Evolutionary conservation across 2,888 invertebrate genomes (phyloP), one percentile per base, ranked within the genome.

Genomic region (Rhabditoides inermis): DNA sequence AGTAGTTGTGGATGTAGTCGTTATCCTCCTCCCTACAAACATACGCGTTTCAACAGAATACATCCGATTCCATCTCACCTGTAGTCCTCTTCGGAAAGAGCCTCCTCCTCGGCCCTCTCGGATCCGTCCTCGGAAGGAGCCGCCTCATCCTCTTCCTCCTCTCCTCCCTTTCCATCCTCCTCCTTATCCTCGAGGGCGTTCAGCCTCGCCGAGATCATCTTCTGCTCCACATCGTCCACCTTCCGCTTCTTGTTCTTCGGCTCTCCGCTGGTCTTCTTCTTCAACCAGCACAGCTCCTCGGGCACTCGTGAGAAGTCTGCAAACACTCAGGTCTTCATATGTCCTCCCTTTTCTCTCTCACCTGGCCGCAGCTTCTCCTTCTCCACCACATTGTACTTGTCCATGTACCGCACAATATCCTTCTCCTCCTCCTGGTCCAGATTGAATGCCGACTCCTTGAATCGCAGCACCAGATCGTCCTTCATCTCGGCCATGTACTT

Each of bases 21-120:
- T 74, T 75, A 45, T 71, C 73, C 48, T 73, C 74, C 53, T 71
- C 70, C 30, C 56, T n/a, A n/a, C n/a, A n/a, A n/a, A n/a, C n/a
- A n/a, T n/a, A n/a, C n/a, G n/a, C n/a, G n/a, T n/a, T n/a, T n/a
- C n/a, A n/a, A n/a, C n/a, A n/a, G n/a, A n/a, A n/a, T n/a, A n/a
- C n/a, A n/a, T n/a, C n/a, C n/a, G n/a, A n/a, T n/a, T n/a, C n/a
- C n/a, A n/a, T n/a, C n/a, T n/a, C n/a, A n/a, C n/a, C n/a, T 56
- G 42, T 70, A 63, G 37, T 73, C 73, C 18, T 73, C 71, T 41
- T 73, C 72, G 5, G 72, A 71, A 25, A 62, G 12, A 15, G 51
- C 49, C 18, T 55, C 58, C 2, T 41, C 45, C n/a, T 57, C 61
- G 7, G 56, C 55, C 27, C 62, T 58, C 41, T 65, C 60, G 25